A percentile compares a stretch with the other conserved stretches of the same genome.
phyloP scores from a whole-genome alignment of 1,140 invertebrate genomes.

The Bacillus rossius region DNA sequence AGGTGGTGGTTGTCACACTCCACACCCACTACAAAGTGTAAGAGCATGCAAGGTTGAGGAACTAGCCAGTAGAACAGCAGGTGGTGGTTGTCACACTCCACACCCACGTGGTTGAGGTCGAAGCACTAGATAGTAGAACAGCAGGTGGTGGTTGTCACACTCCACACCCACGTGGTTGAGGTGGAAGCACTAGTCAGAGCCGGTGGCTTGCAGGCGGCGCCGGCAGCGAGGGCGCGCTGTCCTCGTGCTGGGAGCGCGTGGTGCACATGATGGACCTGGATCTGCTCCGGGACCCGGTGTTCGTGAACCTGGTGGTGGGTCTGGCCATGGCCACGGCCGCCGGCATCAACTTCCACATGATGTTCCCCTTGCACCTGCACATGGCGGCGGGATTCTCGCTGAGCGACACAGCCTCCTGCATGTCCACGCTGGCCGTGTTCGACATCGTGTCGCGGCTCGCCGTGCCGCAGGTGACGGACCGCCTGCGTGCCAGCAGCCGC shows the following conservation, averaged over 20 bases:
- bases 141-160: too few relatives aligned
- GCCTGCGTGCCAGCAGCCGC: slow-evolving; percentile 56
- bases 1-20: too few relatives aligned
- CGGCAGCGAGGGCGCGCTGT: too few relatives aligned
- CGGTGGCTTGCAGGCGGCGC: too few relatives aligned
- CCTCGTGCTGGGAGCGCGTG: neutral
- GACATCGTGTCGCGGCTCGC: slow-evolving; percentile 63
- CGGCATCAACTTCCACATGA: slow-evolving; percentile 67
- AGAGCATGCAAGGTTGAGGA: too few relatives aligned
- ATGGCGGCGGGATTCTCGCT: slow-evolving; percentile 53
- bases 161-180: too few relatives aligned
- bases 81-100: too few relatives aligned
- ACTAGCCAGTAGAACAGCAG: too few relatives aligned
- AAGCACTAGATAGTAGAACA: too few relatives aligned
- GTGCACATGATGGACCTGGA: slow-evolving; percentile 52
- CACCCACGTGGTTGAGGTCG: too few relatives aligned
- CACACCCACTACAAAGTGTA: too few relatives aligned
- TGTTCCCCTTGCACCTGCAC: slow-evolving; percentile 65
- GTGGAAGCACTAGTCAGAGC: too few relatives aligned
- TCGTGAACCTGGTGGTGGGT: slow-evolving; percentile 61
- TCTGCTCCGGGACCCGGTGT: slow-evolving; percentile 55
- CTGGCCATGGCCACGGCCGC: slow-evolving; percentile 65
- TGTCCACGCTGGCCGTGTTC: slow-evolving; percentile 63
- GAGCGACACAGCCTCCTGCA: slow-evolving; percentile 58
- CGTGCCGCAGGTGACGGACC: slow-evolving; percentile 65